phyloP scores from a whole-genome alignment of 2,888 invertebrate species.

The Himalopsyche anomala region DNA sequence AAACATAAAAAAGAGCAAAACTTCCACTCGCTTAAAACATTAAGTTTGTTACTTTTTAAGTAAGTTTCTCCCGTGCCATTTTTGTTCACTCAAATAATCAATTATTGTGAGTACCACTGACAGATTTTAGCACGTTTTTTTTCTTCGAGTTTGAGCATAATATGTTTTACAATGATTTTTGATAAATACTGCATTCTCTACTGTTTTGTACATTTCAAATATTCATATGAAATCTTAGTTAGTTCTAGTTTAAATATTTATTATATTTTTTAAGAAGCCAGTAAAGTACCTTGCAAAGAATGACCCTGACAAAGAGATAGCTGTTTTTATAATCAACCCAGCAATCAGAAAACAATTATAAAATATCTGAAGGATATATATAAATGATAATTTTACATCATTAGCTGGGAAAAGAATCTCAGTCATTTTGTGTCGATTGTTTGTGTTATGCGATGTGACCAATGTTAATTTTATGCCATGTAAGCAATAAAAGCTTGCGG shows the following conservation, averaged over 20 bases:
- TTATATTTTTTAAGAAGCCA: background rate
- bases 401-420: background rate
- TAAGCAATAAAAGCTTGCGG: conserved; percentile 21
- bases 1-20: too few species aligned
- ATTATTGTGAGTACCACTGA: too few species aligned
- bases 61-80: too few species aligned
- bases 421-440: background rate
- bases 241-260: background rate
- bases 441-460: background rate
- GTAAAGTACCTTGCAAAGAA: background rate
- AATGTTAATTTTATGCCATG: conserved; percentile 15
- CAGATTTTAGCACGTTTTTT: too few species aligned
- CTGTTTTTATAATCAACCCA: conserved; percentile 17
- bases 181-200: too few species aligned
- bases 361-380: conserved; percentile 14
- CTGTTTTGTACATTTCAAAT: too few species aligned
- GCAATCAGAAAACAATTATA: conserved; percentile 26
- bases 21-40: too few species aligned
- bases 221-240: too few species aligned
- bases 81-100: too few species aligned
- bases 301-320: conserved; percentile 23
- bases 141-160: too few species aligned
- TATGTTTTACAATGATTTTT: too few species aligned
- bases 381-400: conserved; percentile 10
- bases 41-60: too few species aligned